Evolutionary conservation across 1,140 invertebrate species (phyloP), one percentile per base, ranked within the genome.

Genomic region (Polypedilum vanderplanki): DNA sequence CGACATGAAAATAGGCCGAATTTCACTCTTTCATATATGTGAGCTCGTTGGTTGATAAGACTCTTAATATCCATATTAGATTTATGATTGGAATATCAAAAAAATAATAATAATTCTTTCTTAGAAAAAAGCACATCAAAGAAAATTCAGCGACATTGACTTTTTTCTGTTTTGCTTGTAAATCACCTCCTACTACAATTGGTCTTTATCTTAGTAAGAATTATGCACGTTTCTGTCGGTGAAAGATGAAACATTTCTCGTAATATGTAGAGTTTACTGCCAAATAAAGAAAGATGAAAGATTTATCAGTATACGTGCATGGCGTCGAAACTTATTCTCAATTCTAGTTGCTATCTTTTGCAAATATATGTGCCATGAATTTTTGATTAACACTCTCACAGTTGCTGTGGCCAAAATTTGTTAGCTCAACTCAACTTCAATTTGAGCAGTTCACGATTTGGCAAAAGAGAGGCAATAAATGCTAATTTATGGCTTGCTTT

Each of bases 41-140:
- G 12, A n/a, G 12, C 46, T 46, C 2, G 12, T n/a, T 46, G 10
- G 41, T 70, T 70, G 65, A 70, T 70, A 70, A 70, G 65, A 17
- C 65, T 3, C 20, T 22, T 20, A 70, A 70, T 70, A 70, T 70
- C 0, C 17, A 17, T 22, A 70, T 70, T 33, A 12, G 18, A 20
- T 70, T 70, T 70, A 70, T 70, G 65, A 70, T 70, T 22, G 65
- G 65, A 70, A 70, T 70, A 70, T 70, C 65, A 70, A 70, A 70
- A 18, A 18, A 10, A 20, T n/a, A 20, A 5, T 18, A 4, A 10
- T n/a, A 57, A n/a, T 57, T 57, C 65, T 20, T 10, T 10, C 65
- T 20, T 20, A 20, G 18, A 70, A 70, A 22, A n/a, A 18, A 18
- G 20, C 8, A 70, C 65, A 20, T 70, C 65, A 70, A 70, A 70